These are phyloP conservation scores for Icerya purchasi DNA, from an alignment of 2,888 invertebrate genomes.

Conservation along the genomic window DNA sequence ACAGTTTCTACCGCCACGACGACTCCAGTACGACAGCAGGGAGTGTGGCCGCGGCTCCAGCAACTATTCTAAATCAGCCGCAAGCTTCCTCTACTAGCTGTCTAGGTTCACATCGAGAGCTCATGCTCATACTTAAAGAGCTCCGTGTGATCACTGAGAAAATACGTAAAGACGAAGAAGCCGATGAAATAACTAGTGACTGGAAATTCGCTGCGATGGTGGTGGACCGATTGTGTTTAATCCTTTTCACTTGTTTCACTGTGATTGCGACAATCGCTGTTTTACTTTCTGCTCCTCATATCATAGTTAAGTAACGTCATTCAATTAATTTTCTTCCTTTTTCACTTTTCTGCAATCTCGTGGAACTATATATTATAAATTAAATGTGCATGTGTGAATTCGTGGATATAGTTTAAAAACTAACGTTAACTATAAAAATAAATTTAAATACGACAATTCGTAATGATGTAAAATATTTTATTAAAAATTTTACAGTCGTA, in stretches of 20 bases:
- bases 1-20: conserved; percentile 12
- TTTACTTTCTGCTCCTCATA: conserved; percentile 88
- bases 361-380: no score
- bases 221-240: conserved; percentile 98
- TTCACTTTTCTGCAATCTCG: background rate
- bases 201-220: conserved; percentile 99
- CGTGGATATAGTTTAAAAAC: no score
- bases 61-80: conserved; percentile 38
- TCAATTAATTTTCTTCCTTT: background rate
- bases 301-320: conserved; percentile 55
- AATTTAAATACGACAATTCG: no score
- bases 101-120: conserved; percentile 80
- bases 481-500: no score
- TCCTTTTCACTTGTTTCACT: conserved; percentile 96
- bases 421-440: no score
- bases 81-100: conserved; percentile 56
- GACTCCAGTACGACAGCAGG: conserved; percentile 25
- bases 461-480: no score
- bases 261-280: conserved; percentile 92
- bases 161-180: conserved; percentile 85
- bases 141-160: conserved; percentile 79
- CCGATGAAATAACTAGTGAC: conserved; percentile 84
- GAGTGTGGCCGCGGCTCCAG: conserved; percentile 21
- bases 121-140: conserved; percentile 86
- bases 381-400: no score